phyloP scores from a whole-genome alignment of 2,113 vertebrate genomes.

The Lucifuga dentata region DNA sequence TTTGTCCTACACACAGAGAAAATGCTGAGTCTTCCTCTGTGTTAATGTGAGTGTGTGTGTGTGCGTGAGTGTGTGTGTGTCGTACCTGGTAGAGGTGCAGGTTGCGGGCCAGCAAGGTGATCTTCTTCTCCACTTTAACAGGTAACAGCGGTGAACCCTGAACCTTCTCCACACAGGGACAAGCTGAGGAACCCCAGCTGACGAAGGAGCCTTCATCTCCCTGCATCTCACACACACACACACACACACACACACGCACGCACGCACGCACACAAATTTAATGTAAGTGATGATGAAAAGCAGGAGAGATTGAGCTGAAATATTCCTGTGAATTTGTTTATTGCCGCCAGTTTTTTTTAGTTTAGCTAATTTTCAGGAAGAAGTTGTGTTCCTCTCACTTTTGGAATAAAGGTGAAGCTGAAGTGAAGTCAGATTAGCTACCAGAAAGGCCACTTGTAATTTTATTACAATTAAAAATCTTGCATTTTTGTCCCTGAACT shows the following conservation, averaged over 20 bases:
- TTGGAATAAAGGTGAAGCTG: not conserved
- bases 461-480: too few relatives aligned
- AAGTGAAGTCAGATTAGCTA: conserved; percentile 13
- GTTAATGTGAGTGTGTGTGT: conserved; percentile 8
- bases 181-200: conserved; percentile 86
- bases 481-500: too few relatives aligned
- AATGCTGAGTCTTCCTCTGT: not conserved
- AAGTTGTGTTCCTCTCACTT: too few relatives aligned
- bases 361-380: too few relatives aligned
- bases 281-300: not conserved
- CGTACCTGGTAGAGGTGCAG: conserved; percentile 93
- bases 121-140: conserved; percentile 87
- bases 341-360: too few relatives aligned
- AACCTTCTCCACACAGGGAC: conserved; percentile 93
- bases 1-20: conserved; percentile 82
- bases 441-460: too few relatives aligned
- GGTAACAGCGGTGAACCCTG: conserved; percentile 89
- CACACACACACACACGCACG: conserved; percentile 7
- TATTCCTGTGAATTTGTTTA: too few relatives aligned
- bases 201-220: conserved; percentile 83
- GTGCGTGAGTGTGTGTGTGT: not conserved
- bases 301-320: too few relatives aligned
- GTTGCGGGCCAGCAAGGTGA: conserved; percentile 90
- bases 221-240: conserved; percentile 56
- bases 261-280: not conserved